Evolutionary conservation across 1,140 invertebrate genomes (phyloP).

Genomic region (Plectus sambesii): DNA sequence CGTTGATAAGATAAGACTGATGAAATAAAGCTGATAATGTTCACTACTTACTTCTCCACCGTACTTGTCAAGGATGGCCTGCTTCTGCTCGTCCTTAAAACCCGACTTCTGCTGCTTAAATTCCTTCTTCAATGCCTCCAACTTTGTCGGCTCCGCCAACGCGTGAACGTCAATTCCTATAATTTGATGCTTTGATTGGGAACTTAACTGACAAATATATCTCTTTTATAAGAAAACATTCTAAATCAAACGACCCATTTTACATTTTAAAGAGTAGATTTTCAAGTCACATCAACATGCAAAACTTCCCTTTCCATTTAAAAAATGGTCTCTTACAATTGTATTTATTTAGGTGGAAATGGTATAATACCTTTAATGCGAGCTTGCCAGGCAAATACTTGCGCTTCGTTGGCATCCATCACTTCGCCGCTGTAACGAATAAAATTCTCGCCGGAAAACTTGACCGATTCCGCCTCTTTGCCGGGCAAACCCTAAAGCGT

Average conservation of each 20-base stretch:
- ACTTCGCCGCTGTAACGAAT: constrained; percentile 86
- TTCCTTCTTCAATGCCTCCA: constrained; percentile 78
- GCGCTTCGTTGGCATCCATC: constrained; percentile 70
- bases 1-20: no score
- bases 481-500: constrained; percentile 24
- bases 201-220: constrained; percentile 6
- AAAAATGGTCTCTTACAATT: no score
- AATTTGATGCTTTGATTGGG: background rate
- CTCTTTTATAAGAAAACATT: no score
- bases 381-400: constrained; percentile 97
- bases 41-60: constrained; percentile 29
- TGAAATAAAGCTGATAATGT: no score
- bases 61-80: constrained; percentile 49
- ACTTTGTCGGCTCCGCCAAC: constrained; percentile 89
- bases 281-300: background rate
- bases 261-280: no score
- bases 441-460: constrained; percentile 92
- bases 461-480: constrained; percentile 53
- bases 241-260: no score
- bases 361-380: constrained; percentile 69
- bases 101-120: constrained; percentile 77
- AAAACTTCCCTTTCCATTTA: constrained; percentile 28
- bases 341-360: no score
- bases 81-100: constrained; percentile 62
- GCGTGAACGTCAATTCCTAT: constrained; percentile 79